These are phyloP conservation scores for Sterrhoptilus dennistouni DNA, from an alignment of 2,113 vertebrate species.

Conservation along the genomic window DNA sequence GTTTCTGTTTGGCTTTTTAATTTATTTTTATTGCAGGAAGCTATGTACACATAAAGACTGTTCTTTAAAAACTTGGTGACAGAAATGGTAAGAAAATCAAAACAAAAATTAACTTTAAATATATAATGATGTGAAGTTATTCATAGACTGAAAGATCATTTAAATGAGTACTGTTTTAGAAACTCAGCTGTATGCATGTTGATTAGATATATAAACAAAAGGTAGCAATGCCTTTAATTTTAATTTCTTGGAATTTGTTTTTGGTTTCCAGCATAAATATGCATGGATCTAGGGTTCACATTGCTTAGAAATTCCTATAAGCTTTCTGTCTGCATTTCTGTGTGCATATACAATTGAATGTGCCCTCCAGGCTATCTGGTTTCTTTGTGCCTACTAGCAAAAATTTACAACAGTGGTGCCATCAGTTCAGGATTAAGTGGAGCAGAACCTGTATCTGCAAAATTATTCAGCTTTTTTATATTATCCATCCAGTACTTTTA, in stretches of 20 bases:
- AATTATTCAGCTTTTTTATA: neutral
- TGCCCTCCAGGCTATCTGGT: neutral
- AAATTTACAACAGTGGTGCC: neutral
- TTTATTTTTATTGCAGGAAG: neutral
- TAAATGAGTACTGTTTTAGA: constrained; percentile 7
- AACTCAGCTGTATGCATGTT: neutral
- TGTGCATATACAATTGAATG: neutral
- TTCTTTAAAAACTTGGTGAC: neutral
- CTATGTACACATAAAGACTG: neutral
- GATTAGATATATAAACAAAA: constrained; percentile 36
- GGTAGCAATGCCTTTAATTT: neutral
- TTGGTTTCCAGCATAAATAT: constrained; percentile 17
- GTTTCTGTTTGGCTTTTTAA: neutral
- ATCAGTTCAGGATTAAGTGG: neutral
- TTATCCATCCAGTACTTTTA: neutral
- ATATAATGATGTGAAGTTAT: neutral
- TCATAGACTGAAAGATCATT: neutral
- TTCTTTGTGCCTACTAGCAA: neutral
- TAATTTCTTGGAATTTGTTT: neutral
- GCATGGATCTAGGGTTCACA: neutral
- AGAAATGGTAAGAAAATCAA: neutral
- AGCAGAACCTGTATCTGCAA: neutral
- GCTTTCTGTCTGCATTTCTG: neutral
- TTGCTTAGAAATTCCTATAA: neutral
- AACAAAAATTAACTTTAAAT: neutral